Evolutionary conservation across 1,140 invertebrate genomes (phyloP), one percentile per base, ranked within the genome.

Genomic region (Drosophila lowei): DNA sequence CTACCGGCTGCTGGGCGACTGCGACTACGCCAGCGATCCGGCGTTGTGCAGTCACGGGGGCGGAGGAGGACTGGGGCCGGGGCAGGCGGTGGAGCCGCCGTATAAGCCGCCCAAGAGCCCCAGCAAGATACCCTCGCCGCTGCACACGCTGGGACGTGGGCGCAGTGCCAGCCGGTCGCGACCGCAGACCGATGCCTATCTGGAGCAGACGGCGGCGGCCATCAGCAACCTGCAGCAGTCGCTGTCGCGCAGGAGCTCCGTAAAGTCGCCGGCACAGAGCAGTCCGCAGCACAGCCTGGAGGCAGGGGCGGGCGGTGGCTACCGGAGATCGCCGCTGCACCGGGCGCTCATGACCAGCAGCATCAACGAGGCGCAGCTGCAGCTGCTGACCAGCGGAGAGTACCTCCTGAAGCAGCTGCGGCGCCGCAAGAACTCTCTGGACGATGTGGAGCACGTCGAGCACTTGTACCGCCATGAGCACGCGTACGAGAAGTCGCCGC

Each of bases 121-220:
- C 43, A 91, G 93, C 5, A 94, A 94, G 79, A 94, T 94, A 57
- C 93, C 93, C n/a, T 94, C 93, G 21, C 93, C 93, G 34, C 91
- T 94, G 67, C 93, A 94, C 79, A 91, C 92, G 25, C 67, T 93
- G 73, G 92, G 92, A 46, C 90, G 93, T 77, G 91, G 92, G 34
- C 83, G 92, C 63, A 93, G 92, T 84, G 79, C 92, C 56, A 92
- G 92, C 71, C 92, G 92, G 68, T 84, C 90, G n/a, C 85, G 90
- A 41, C 76, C 81, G 13, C 58, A 78, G 3, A 60, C 89, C 16
- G 83, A 92, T 41, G 84, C 81, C 18, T 95, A 95, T 72, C 90
- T 95, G 21, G 93, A 94, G 58, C 94, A 94, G 74, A 95, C 94
- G 2, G 94, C 94, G 76, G 94, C 94, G 70, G 94, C 94, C 11